Evolutionary conservation across 37 sponge, comb jelly and placozoan genomes (phyloP), one percentile per base, ranked within the genome.

Genomic region (Agelas oroides): DNA sequence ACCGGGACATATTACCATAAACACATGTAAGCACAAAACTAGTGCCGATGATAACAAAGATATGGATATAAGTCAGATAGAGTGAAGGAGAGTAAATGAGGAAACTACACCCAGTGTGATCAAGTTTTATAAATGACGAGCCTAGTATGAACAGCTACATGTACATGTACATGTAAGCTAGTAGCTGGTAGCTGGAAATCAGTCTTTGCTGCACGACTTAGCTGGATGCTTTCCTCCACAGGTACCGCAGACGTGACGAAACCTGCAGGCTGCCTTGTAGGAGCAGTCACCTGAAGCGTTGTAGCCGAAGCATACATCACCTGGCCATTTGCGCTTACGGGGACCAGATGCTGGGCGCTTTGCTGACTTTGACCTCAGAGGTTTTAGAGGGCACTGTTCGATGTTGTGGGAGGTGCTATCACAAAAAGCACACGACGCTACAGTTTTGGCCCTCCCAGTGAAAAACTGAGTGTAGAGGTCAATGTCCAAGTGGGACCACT

Each of bases 401-500:
- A n/a, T n/a, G n/a, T n/a, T n/a, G n/a, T n/a, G n/a, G n/a, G n/a
- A n/a, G n/a, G n/a, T n/a, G n/a, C n/a, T n/a, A n/a, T n/a, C n/a
- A n/a, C n/a, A n/a, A n/a, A n/a, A n/a, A n/a, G n/a, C n/a, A n/a
- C n/a, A n/a, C n/a, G n/a, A n/a, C n/a, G n/a, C n/a, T n/a, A n/a
- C n/a, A n/a, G n/a, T n/a, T n/a, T n/a, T n/a, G n/a, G n/a, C n/a
- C n/a, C n/a, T n/a, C n/a, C n/a, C n/a, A n/a, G n/a, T n/a, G n/a
- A n/a, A n/a, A n/a, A n/a, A n/a, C n/a, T n/a, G n/a, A n/a, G n/a
- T n/a, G n/a, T n/a, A n/a, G n/a, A n/a, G n/a, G n/a, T n/a, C n/a
- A n/a, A n/a, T n/a, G n/a, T n/a, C n/a, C n/a, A n/a, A n/a, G n/a
- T 24, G 53, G 19, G 81, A 80, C 73, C 83, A 72, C 41, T 57